Percentiles rank a stretch among this genome's conserved stretches.
Conservation (phyloP, 1,140 invertebrate species). For the Ceratina japonica region DNA sequence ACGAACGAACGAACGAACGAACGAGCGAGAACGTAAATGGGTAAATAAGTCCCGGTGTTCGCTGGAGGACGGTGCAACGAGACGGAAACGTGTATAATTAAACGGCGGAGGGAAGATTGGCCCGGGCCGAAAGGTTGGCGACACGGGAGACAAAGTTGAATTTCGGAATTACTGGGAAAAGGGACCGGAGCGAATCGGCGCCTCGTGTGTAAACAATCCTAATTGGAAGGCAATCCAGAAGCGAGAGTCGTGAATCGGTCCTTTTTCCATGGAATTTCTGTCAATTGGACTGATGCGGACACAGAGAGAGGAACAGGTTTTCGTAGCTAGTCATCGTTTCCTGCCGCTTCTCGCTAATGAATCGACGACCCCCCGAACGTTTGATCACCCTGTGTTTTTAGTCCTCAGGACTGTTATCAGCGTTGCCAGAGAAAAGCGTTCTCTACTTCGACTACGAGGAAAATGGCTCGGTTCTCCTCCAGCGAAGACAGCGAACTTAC, state of each 20-base stretch:
- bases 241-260: neutral
- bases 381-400: too few relatives aligned
- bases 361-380: too few relatives aligned
- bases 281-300: neutral
- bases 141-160: conserved; percentile 58
- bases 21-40: too few relatives aligned
- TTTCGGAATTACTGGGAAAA: conserved; percentile 60
- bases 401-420: too few relatives aligned
- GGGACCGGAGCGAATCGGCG: neutral
- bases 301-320: too few relatives aligned
- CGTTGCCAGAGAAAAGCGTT: too few relatives aligned
- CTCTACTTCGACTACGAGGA: too few relatives aligned
- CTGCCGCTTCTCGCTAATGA: too few relatives aligned
- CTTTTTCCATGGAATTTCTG: neutral
- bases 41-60: neutral
- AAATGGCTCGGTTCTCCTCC: too few relatives aligned
- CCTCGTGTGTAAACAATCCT: conserved; percentile 63
- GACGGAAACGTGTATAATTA: neutral
- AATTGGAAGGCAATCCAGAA: conserved; percentile 60
- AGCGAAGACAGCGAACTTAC: too few relatives aligned
- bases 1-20: too few relatives aligned
- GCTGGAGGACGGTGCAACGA: neutral
- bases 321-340: too few relatives aligned
- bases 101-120: conserved; percentile 8
- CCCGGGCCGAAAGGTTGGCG: conserved; percentile 30